Percentiles rank a stretch among this genome's conserved stretches.
These are phyloP conservation scores for Gymnoscelis rufifasciata DNA, from an alignment of 2,888 invertebrate genomes.

Conservation along the genomic window DNA sequence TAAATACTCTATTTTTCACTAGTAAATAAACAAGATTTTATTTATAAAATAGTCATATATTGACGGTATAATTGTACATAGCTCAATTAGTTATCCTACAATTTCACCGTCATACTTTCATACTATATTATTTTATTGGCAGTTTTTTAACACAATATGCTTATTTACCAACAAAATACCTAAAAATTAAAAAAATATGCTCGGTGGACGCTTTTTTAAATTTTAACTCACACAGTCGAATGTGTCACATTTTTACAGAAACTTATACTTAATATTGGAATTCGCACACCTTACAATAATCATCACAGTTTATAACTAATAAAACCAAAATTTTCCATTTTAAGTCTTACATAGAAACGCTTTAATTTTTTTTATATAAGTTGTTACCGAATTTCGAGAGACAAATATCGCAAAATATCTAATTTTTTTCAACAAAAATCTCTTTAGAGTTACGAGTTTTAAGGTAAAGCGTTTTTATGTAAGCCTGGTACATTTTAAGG, in stretches of 20 bases:
- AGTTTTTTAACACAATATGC: constrained; percentile 25
- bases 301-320: constrained; percentile 47
- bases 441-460: no score
- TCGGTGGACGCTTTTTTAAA: constrained; percentile 43
- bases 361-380: not conserved
- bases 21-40: constrained; percentile 30
- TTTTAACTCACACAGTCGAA: constrained; percentile 8
- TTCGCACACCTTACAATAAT: constrained; percentile 35
- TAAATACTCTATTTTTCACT: constrained; percentile 24
- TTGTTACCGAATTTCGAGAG: no score
- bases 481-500: constrained; percentile 1
- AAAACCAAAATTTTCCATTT: constrained; percentile 27
- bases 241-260: constrained; percentile 10
- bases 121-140: constrained; percentile 3
- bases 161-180: constrained; percentile 28
- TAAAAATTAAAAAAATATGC: constrained; percentile 24
- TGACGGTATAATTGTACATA: not conserved
- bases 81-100: not conserved
- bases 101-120: constrained; percentile 1
- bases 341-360: constrained; percentile 6
- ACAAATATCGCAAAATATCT: no score
- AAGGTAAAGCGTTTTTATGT: not conserved
- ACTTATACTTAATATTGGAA: constrained; percentile 23
- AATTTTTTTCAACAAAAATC: no score
- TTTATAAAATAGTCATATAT: constrained; percentile 11